phyloP scores from a whole-genome alignment of 2,888 invertebrate species.

The Troides aeacus region DNA sequence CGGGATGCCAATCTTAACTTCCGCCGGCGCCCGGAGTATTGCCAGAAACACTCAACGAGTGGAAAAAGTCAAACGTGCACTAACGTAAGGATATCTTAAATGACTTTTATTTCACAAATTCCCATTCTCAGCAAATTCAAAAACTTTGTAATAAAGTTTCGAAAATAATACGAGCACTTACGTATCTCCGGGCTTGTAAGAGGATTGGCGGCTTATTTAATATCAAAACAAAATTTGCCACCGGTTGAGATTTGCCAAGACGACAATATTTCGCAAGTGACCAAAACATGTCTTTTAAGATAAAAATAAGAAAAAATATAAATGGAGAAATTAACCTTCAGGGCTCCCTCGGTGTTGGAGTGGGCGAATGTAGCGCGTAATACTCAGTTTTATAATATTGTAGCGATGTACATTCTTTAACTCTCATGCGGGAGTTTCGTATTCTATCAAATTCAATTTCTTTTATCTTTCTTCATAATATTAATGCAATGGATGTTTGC shows the following conservation, averaged over 20 bases:
- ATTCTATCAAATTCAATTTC: too few relatives aligned
- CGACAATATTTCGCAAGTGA: constrained; percentile 3
- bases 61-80: constrained; percentile 39
- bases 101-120: constrained; percentile 9
- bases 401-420: too few relatives aligned
- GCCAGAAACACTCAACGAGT: constrained; percentile 59
- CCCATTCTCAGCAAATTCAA: constrained; percentile 1
- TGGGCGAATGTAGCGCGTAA: too few relatives aligned
- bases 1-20: constrained; percentile 60
- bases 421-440: too few relatives aligned
- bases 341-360: too few relatives aligned
- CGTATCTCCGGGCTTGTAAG: neutral
- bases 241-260: neutral
- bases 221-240: constrained; percentile 12
- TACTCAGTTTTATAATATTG: too few relatives aligned
- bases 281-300: constrained; percentile 20
- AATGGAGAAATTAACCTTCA: constrained; percentile 6
- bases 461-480: too few relatives aligned
- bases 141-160: neutral
- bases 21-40: constrained; percentile 73
- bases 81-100: constrained; percentile 17
- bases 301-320: constrained; percentile 29
- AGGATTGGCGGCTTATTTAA: constrained; percentile 1
- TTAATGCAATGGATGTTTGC: too few relatives aligned
- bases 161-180: neutral